A percentile compares a stretch with the other conserved stretches of the same genome.
These are phyloP conservation scores for Stenolophus ochropezus DNA, from an alignment of 2,888 invertebrate genomes.

Conservation along the genomic window DNA sequence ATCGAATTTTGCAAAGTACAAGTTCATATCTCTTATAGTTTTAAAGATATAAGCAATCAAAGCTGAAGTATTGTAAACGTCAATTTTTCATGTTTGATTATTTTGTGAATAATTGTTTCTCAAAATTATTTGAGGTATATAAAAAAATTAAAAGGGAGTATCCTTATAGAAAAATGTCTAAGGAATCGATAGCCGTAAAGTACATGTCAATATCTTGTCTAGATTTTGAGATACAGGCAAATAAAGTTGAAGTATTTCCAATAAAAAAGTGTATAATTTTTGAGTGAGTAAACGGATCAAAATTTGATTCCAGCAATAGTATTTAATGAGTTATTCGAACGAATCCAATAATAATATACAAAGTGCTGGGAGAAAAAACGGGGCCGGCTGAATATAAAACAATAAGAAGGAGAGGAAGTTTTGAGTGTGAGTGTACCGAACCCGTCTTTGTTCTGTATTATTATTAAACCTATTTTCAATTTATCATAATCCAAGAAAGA, in stretches of 20 bases:
- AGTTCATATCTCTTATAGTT: background rate
- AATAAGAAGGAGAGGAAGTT: slow-evolving; percentile 39
- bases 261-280: too few species aligned
- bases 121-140: background rate
- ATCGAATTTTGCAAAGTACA: background rate
- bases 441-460: slow-evolving; percentile 64
- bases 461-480: slow-evolving; percentile 69
- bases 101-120: background rate
- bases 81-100: background rate
- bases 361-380: slow-evolving; percentile 1
- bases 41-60: background rate
- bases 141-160: background rate
- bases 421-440: slow-evolving; percentile 57
- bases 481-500: slow-evolving; percentile 68
- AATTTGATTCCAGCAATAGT: slow-evolving; percentile 1
- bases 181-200: background rate
- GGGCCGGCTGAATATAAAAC: slow-evolving; percentile 17
- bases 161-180: background rate
- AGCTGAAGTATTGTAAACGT: background rate
- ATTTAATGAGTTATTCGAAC: slow-evolving; percentile 6
- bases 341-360: slow-evolving; percentile 26
- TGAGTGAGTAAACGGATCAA: background rate
- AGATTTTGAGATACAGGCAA: background rate
- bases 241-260: background rate
- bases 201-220: background rate